Conservation (phyloP, 2,797 vertebrate genomes). For the Tamandua tetradactyla region DNA sequence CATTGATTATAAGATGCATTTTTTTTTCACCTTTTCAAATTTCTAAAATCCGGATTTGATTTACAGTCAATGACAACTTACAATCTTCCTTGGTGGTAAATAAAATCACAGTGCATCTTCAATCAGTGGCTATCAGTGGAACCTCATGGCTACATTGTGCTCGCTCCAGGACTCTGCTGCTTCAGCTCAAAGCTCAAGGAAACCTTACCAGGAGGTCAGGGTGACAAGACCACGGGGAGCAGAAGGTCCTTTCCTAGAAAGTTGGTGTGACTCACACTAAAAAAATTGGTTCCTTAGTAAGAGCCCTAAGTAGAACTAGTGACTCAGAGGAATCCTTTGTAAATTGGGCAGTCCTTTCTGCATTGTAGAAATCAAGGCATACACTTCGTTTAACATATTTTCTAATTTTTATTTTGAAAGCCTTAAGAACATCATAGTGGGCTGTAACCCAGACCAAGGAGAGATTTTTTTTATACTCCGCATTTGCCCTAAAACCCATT, state of each 20-base stretch:
- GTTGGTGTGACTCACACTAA: not conserved
- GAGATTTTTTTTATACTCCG: not conserved
- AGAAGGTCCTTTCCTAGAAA: not conserved
- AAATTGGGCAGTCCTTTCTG: not conserved
- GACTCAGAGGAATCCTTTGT: not conserved
- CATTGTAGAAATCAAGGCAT: not conserved
- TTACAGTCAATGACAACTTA: not conserved
- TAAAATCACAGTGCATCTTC: not conserved
- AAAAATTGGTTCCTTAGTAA: not conserved
- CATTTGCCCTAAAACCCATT: not conserved
- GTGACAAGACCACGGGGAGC: not conserved
- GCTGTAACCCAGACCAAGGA: not conserved
- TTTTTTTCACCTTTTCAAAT: not conserved
- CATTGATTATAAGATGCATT: not conserved
- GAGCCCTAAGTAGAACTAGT: not conserved
- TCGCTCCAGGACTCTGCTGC: not conserved
- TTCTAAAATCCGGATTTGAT: not conserved
- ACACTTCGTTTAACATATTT: not conserved
- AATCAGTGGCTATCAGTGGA: not conserved
- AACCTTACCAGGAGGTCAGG: not conserved
- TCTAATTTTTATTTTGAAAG: not conserved
- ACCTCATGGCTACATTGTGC: fast-evolving
- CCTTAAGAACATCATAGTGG: not conserved
- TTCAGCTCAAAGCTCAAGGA: not conserved
- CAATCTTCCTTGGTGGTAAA: not conserved